Base-by-base conservation (phyloP, 2,797 vertebrate genomes). In the Sciurus carolinensis region DNA sequence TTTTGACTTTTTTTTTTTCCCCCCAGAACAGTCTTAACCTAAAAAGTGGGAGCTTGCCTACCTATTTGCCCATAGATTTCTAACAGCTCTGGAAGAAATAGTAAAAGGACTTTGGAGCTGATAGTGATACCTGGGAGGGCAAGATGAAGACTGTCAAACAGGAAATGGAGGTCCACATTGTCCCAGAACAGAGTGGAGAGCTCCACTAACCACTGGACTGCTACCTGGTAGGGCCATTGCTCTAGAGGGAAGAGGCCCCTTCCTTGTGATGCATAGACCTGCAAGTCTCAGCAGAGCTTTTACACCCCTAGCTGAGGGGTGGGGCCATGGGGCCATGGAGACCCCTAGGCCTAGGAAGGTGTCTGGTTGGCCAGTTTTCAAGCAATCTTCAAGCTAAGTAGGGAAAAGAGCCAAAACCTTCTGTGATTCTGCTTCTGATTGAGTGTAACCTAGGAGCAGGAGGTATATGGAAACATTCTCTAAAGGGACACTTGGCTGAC, bases 291-390 rank as follows among this genome's bases (percentile, higher is more conserved):
- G 66, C 13, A 39, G 59, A 69, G 71, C 50, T 64, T 64, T 12
- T 1, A 5, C 1, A 26, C 1, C 3, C 62, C 2, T 1, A 17
- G 67, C 8, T 4, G 26, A 28, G 39, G 30, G 5, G 0, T 13
- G 17, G 57, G 50, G 54, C 57, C 8, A 1, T 6, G 4, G 77
- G 4, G 11, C 64, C 75, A 73, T 36, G 14, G 7, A 3, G 15
- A 52, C 39, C 28, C 73, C n/a, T 20, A 44, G 36, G 15, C 72
- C n/a, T n/a, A 26, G 17, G 5, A 14, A 84, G 50, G n/a, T 36
- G 2, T 39, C 91, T n/a, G 44, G 3, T 62, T n/a, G 20, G 47
- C 42, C 50, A 36, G 24, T 81, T 57, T 94, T 82, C 15, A 73
- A 39, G 42, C 14, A 12, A 52, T 52, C 12, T 52, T 52, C 14